These are phyloP conservation scores for Leptura quadrifasciata DNA, from an alignment of 2,888 invertebrate genomes.

Conservation along the genomic window DNA sequence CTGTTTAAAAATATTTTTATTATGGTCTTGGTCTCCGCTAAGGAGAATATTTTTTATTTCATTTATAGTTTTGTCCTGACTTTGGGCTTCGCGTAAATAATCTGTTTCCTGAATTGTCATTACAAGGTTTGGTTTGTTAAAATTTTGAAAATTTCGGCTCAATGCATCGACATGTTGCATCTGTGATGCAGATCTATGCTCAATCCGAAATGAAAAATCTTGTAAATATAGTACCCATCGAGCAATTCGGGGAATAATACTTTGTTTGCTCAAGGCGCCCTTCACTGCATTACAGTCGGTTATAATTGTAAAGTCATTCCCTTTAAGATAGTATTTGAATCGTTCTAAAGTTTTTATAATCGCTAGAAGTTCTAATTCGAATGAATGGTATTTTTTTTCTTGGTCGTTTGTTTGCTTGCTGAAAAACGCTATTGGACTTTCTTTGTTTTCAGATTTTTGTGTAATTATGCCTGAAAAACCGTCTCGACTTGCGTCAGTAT, in stretches of 20 bases:
- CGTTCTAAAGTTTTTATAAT: background rate
- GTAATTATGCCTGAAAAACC: background rate
- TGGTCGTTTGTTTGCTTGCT: background rate
- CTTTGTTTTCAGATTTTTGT: background rate
- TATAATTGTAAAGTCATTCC: conserved; percentile 1
- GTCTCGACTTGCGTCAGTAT: background rate
- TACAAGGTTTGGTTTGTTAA: background rate
- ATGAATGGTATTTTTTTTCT: background rate
- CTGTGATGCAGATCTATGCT: background rate
- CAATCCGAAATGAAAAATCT: background rate
- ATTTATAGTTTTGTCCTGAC: background rate
- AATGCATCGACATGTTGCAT: background rate
- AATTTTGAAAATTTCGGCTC: background rate
- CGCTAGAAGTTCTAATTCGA: background rate
- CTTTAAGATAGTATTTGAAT: background rate
- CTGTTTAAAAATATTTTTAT: conserved; percentile 49
- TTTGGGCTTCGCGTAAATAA: background rate
- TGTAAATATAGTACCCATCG: background rate
- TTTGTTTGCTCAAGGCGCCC: background rate
- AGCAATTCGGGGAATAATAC: background rate
- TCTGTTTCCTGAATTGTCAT: background rate
- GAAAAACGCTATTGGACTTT: conserved; percentile 2
- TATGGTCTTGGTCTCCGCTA: conserved; percentile 20
- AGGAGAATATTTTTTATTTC: background rate
- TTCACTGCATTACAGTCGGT: background rate